These are phyloP conservation scores for Cryptocephalus primarius DNA, from an alignment of 2,888 invertebrate species.

Conservation along the genomic window DNA sequence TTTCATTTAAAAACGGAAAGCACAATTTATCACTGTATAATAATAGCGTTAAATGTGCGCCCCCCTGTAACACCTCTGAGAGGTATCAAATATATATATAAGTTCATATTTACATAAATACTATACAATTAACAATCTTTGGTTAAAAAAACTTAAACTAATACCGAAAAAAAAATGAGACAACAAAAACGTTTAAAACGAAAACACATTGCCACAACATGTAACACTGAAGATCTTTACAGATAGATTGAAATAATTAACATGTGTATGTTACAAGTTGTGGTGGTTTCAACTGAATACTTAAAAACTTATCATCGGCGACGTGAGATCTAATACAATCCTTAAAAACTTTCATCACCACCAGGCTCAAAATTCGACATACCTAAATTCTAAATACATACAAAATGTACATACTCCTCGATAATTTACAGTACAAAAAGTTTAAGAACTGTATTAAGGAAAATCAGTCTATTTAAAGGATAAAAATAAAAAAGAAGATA, in stretches of 20 bases:
- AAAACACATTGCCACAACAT: background rate
- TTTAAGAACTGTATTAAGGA: conserved; percentile 19
- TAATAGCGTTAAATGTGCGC: background rate
- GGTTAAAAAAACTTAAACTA: conserved; percentile 20
- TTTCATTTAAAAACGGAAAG: conserved; percentile 1
- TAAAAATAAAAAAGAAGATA: conserved; percentile 12
- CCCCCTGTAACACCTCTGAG: conserved; percentile 8
- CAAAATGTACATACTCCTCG: conserved; percentile 17
- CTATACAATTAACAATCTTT: conserved; percentile 30
- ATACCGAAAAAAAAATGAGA: background rate
- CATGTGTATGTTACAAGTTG: background rate
- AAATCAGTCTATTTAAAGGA: conserved; percentile 24
- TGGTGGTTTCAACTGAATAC: background rate
- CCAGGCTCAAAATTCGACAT: background rate
- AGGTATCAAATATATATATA: conserved; percentile 2
- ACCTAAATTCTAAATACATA: conserved; percentile 14
- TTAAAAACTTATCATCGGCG: conserved; percentile 12
- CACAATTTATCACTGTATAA: conserved; percentile 2
- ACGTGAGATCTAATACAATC: conserved; percentile 22
- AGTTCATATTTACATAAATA: conserved; percentile 32
- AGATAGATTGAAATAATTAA: too few species aligned
- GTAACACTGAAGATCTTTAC: too few species aligned
- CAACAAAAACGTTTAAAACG: background rate
- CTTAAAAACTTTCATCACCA: conserved; percentile 9
- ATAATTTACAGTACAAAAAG: conserved; percentile 6